A percentile compares a stretch with the other conserved stretches of the same genome.
Conservation (phyloP, 2,888 invertebrate species). For the Amphimallon solstitiale region DNA sequence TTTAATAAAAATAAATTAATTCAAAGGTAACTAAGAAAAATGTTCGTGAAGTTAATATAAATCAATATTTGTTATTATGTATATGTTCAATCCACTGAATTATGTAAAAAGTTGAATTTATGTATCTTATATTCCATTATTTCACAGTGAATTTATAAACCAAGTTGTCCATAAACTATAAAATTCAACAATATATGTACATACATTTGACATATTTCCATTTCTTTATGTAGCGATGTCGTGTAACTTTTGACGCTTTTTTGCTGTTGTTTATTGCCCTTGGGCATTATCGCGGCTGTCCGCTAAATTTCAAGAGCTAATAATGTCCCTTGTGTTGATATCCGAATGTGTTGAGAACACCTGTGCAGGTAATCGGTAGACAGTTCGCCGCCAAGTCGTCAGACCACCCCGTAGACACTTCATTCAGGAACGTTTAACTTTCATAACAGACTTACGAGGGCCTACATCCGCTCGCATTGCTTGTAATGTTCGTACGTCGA, state of each 20-base stretch:
- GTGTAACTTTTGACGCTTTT: conserved; percentile 28
- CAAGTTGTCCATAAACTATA: no score
- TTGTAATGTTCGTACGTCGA: not conserved
- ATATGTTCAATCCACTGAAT: no score
- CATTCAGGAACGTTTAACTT: conserved; percentile 46
- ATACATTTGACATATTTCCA: no score
- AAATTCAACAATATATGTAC: no score
- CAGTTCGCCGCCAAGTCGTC: conserved; percentile 52
- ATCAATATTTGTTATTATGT: no score
- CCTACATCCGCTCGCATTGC: conserved; percentile 39
- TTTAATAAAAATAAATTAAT: no score
- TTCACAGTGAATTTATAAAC: no score
- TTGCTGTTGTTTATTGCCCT: conserved; percentile 20
- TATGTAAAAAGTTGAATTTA: no score
- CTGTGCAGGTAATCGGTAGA: conserved; percentile 46
- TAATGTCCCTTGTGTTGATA: conserved; percentile 27
- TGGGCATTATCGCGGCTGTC: conserved; percentile 24
- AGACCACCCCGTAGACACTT: conserved; percentile 53
- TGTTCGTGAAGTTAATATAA: no score
- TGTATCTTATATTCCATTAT: no score
- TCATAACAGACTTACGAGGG: conserved; percentile 41
- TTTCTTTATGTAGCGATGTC: not conserved
- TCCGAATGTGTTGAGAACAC: conserved; percentile 12
- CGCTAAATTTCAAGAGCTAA: conserved; percentile 44
- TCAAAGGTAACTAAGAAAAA: no score